Evolutionary conservation across 2,888 invertebrate species (phyloP).

Genomic region (Netelia melanura): DNA sequence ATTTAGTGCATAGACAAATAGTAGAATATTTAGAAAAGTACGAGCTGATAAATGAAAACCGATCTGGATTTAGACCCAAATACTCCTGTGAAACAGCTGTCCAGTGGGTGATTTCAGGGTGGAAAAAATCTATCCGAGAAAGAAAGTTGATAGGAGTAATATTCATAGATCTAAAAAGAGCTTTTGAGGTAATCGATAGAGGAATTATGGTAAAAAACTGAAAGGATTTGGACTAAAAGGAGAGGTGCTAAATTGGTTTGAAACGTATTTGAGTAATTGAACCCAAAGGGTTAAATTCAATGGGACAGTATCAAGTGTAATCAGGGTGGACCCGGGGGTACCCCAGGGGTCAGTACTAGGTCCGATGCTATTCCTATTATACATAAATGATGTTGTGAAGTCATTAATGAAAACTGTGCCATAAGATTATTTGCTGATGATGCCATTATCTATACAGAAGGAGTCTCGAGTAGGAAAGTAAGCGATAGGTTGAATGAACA

Average conservation of each 20-base stretch:
- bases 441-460: neutral
- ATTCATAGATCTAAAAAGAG: slow-evolving; percentile 5
- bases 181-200: slow-evolving; percentile 9
- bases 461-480: neutral
- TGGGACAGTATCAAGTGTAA: slow-evolving; percentile 24
- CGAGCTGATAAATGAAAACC: no score
- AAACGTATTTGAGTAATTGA: slow-evolving; percentile 58
- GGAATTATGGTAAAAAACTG: slow-evolving; percentile 49
- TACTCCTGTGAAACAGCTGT: slow-evolving; percentile 27
- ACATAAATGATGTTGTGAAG: slow-evolving; percentile 53
- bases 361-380: slow-evolving; percentile 66
- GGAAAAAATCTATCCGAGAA: slow-evolving; percentile 28
- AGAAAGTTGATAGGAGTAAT: slow-evolving; percentile 39
- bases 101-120: slow-evolving; percentile 41
- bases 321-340: slow-evolving; percentile 51
- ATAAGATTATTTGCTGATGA: neutral
- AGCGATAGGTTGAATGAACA: neutral
- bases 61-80: no score
- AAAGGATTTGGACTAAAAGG: slow-evolving; percentile 53
- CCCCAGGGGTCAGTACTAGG: slow-evolving; percentile 68
- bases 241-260: slow-evolving; percentile 31
- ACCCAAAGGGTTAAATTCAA: slow-evolving; percentile 53
- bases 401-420: neutral
- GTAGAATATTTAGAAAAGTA: no score
- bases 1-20: no score